phyloP scores from a whole-genome alignment of 2,888 invertebrate species.

The Drosophila anceps region DNA sequence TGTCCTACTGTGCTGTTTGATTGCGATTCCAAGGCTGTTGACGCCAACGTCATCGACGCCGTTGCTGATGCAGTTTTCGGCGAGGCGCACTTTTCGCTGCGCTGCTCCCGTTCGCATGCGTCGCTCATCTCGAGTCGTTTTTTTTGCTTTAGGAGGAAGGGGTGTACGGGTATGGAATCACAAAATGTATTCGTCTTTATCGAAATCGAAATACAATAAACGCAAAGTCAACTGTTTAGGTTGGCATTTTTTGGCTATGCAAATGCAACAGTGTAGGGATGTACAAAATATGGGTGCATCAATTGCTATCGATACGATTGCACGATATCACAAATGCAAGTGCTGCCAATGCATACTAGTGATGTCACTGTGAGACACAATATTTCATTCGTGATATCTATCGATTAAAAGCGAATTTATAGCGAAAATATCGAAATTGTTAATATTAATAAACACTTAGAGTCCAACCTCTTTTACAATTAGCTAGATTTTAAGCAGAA shows the following conservation, averaged over 20 bases:
- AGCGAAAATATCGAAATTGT: not conserved
- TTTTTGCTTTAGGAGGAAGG: constrained; percentile 27
- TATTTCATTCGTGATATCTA: not conserved
- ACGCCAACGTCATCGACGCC: constrained; percentile 64
- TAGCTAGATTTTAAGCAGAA: too few relatives aligned
- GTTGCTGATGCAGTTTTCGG: constrained; percentile 65
- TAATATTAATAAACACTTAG: too few relatives aligned
- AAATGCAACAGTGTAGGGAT: constrained; percentile 72
- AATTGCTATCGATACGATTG: constrained; percentile 43
- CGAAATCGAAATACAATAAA: constrained; percentile 54
- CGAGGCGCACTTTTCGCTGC: constrained; percentile 65
- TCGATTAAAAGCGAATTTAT: constrained; percentile 1
- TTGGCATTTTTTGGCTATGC: constrained; percentile 68
- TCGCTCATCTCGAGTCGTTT: constrained; percentile 54
- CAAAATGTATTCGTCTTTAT: constrained; percentile 54
- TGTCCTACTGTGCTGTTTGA: constrained; percentile 33
- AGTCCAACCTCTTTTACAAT: not conserved
- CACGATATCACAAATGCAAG: constrained; percentile 30
- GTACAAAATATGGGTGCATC: constrained; percentile 54
- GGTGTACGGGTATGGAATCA: constrained; percentile 32
- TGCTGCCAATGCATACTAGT: constrained; percentile 24
- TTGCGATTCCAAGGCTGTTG: constrained; percentile 67
- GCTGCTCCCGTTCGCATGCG: constrained; percentile 76
- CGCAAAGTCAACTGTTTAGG: constrained; percentile 63
- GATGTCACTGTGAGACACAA: not conserved